Percentiles rank a stretch among this genome's conserved stretches.
These are phyloP conservation scores for Bergia sp. DNA, from an alignment of 92 coral and sea anemone species.

Conservation along the genomic window DNA sequence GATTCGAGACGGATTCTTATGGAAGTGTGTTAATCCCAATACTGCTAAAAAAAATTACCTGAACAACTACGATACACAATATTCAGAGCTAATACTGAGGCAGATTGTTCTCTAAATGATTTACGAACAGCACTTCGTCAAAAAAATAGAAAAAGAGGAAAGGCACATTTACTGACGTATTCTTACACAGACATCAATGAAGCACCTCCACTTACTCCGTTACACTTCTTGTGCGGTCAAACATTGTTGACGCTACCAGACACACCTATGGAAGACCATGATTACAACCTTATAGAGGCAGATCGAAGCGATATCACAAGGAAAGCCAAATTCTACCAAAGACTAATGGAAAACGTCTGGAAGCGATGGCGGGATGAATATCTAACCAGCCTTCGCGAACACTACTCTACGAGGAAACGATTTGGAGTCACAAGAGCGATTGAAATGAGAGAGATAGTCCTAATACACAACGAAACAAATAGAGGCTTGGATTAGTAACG, in stretches of 20 bases:
- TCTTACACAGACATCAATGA: conserved; percentile 48
- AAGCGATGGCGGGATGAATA: neutral
- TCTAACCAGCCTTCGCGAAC: neutral
- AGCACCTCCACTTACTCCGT: neutral
- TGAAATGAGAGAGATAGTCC: neutral
- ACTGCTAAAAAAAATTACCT: conserved; percentile 31
- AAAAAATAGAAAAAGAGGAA: conserved; percentile 56
- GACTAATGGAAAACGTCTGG: neutral
- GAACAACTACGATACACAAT: neutral
- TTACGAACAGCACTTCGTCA: conserved; percentile 45
- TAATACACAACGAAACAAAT: neutral
- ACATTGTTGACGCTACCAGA: conserved; percentile 15
- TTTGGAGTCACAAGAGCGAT: neutral
- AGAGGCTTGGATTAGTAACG: conserved; percentile 7
- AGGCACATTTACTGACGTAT: conserved; percentile 44
- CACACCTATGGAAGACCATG: neutral
- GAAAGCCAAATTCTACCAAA: neutral
- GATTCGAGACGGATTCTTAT: conserved; percentile 1
- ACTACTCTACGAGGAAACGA: neutral
- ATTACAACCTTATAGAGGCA: neutral
- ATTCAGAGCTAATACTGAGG: conserved; percentile 49
- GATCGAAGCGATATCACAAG: neutral
- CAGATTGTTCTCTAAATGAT: conserved; percentile 51
- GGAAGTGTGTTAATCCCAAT: no score
- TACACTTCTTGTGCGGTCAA: no score